Conservation (phyloP, 2,888 invertebrate genomes). For the Xylocampa areola region DNA sequence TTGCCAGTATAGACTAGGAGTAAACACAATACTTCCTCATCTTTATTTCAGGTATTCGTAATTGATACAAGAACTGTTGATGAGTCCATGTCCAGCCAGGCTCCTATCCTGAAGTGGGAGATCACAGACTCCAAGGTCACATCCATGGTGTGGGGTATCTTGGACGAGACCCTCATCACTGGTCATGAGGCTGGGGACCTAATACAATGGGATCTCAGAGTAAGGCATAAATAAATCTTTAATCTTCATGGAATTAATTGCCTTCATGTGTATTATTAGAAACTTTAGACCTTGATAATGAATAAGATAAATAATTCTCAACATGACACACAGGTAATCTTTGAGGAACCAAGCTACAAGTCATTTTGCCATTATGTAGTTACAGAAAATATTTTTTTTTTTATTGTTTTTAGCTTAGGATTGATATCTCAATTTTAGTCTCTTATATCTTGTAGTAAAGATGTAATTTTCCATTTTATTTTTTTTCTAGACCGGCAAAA, state of each 20-base stretch:
- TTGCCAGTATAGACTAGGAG: not conserved
- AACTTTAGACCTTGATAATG: too few species aligned
- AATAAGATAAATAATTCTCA: too few species aligned
- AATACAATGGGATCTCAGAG: conserved; percentile 97
- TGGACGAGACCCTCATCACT: conserved; percentile 97
- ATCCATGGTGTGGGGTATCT: conserved; percentile 97
- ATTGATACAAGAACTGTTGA: conserved; percentile 95
- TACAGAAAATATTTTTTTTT: too few species aligned
- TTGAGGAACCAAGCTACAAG: too few species aligned
- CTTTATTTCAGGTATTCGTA: conserved; percentile 91
- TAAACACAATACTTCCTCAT: not conserved
- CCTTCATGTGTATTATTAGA: too few species aligned
- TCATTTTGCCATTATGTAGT: too few species aligned
- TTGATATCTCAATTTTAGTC: too few species aligned
- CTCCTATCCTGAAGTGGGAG: conserved; percentile 94
- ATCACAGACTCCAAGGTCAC: conserved; percentile 96
- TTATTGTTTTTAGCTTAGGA: too few species aligned
- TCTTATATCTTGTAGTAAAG: too few species aligned
- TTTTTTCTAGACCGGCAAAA: conserved; percentile 94
- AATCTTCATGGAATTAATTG: too few species aligned
- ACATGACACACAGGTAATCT: too few species aligned
- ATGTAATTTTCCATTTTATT: too few species aligned
- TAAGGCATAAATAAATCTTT: conserved; percentile 73
- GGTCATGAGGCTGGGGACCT: conserved; percentile 98
- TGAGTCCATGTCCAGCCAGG: conserved; percentile 91